phyloP scores from a whole-genome alignment of 2,888 invertebrate genomes.

The Thysanoteuthis rhombus region DNA sequence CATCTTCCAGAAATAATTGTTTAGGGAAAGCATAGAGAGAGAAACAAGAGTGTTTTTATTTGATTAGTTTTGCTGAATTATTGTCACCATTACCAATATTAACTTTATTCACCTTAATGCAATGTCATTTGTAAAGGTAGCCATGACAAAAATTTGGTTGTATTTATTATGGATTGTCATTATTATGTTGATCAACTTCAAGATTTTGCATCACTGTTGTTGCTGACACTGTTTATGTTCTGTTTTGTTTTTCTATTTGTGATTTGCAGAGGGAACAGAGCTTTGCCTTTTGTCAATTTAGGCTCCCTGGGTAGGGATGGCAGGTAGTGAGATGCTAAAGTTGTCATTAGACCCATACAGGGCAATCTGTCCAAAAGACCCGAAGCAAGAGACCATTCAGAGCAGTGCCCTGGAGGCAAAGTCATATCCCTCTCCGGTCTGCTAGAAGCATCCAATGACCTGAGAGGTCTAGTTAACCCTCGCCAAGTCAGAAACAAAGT shows the following conservation, averaged over 20 bases:
- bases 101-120: neutral
- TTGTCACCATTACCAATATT: neutral
- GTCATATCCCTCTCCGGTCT: neutral
- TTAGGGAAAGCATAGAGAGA: neutral
- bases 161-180: constrained; percentile 12
- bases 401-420: neutral
- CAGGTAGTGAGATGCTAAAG: neutral
- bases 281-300: neutral
- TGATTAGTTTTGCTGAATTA: neutral
- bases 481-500: neutral
- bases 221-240: neutral
- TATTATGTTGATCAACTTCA: constrained; percentile 12
- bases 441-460: constrained; percentile 12
- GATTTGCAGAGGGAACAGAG: neutral
- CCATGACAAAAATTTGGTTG: neutral
- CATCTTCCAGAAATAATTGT: neutral
- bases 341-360: neutral
- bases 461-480: constrained; percentile 12
- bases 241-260: neutral
- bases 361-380: constrained; percentile 12
- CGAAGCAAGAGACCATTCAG: neutral
- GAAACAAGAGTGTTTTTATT: neutral
- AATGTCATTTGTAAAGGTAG: constrained; percentile 12
- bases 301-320: neutral
- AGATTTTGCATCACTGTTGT: neutral